phyloP scores from a whole-genome alignment of 2,113 vertebrate genomes.

The Aspiorhynchus laticeps region DNA sequence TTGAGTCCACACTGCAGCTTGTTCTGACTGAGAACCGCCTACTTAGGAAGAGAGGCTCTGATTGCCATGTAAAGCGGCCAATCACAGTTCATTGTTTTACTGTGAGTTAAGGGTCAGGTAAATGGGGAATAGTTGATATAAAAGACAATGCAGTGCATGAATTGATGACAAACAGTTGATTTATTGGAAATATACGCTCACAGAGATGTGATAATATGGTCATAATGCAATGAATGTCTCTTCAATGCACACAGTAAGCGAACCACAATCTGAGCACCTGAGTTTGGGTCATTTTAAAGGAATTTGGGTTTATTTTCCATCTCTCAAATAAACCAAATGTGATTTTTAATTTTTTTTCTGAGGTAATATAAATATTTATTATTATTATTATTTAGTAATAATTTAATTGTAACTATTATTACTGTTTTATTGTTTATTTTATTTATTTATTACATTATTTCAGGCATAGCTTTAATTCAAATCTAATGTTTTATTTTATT shows the following conservation, averaged over 20 bases:
- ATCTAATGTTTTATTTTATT: no score
- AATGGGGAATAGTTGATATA: not conserved
- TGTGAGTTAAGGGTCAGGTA: not conserved
- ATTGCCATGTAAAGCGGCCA: not conserved
- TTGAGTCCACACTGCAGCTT: no score
- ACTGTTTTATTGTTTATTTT: no score
- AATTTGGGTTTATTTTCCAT: not conserved
- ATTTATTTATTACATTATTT: no score
- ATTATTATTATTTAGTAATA: no score
- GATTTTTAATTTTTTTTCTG: no score
- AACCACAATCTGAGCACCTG: not conserved
- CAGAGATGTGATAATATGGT: not conserved
- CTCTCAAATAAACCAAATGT: no score
- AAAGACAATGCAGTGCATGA: not conserved
- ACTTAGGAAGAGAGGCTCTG: not conserved
- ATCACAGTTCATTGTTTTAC: not conserved
- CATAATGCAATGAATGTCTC: not conserved
- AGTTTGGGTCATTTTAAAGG: not conserved
- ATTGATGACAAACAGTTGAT: not conserved
- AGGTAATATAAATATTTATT: no score
- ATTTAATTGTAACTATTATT: no score
- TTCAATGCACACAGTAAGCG: not conserved
- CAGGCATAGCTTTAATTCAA: no score
- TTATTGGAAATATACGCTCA: not conserved
- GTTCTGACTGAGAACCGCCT: not conserved